Base-by-base conservation (phyloP, 2,113 vertebrate species). In the Ctenodactylus gundi region DNA sequence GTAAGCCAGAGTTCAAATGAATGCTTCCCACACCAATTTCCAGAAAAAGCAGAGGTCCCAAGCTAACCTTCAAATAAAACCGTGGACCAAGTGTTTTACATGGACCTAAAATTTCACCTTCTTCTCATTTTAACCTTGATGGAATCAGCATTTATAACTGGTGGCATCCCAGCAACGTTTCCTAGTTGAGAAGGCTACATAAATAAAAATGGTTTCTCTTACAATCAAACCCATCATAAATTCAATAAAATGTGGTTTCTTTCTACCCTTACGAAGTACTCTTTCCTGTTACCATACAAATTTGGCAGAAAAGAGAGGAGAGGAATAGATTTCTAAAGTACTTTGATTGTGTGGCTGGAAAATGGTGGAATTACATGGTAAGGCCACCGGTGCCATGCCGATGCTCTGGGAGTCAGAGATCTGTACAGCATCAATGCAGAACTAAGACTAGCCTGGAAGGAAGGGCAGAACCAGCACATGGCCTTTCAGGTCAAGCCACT, bases 331-430 rank as follows among this genome's bases (percentile, higher is more conserved):
- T 67, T 94, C 90, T 80, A 83, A 94, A 72, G 18, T 67, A 77
- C 27, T 91, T 70, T 90, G 78, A 20, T n/a, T 60, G 70, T 89
- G 60, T 67, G 62, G 67, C 90, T 78, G 89, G 44, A 87, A 91
- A 95, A 91, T 51, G 27, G 85, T 46, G 41, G 84, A 94, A 82
- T 4, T 57, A 15, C 39, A n/a, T 29, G 70, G 41, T n/a, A n/a
- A n/a, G n/a, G n/a, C n/a, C n/a, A n/a, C n/a, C n/a, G n/a, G n/a
- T n/a, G n/a, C n/a, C n/a, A n/a, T n/a, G n/a, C n/a, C n/a, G n/a
- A n/a, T n/a, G n/a, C n/a, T n/a, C n/a, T n/a, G n/a, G n/a, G n/a
- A n/a, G n/a, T n/a, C n/a, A n/a, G n/a, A n/a, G n/a, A n/a, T n/a
- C n/a, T n/a, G n/a, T n/a, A n/a, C n/a, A n/a, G n/a, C n/a, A n/a